A percentile compares a stretch with the other conserved stretches of the same genome.
Evolutionary conservation across 2,113 vertebrate species (phyloP).

Genomic region (Choloepus hoffmanni): DNA sequence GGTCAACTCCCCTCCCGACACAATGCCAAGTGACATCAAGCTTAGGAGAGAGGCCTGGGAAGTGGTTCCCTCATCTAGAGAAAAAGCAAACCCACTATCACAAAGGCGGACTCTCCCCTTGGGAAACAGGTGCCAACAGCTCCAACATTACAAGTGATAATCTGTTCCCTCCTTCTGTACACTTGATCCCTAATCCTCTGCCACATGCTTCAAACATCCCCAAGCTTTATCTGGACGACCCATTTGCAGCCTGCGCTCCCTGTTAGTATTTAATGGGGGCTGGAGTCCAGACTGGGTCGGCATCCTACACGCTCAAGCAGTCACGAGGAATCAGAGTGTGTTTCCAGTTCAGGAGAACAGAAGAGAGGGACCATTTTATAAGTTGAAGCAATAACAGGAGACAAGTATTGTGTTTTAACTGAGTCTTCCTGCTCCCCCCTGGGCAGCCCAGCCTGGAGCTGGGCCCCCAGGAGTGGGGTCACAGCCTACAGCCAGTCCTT

Average conservation of each 20-base stretch:
- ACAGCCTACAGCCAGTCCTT: not conserved
- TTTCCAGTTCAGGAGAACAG: not conserved
- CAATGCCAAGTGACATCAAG: accelerated
- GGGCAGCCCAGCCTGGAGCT: not conserved
- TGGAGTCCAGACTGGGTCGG: not conserved
- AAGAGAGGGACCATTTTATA: not conserved
- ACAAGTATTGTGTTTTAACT: not conserved
- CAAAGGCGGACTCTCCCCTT: not conserved
- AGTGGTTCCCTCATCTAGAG: not conserved
- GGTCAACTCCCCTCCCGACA: not conserved
- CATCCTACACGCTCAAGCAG: not conserved
- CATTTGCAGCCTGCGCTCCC: not conserved
- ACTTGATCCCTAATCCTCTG: not conserved
- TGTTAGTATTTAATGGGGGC: too few relatives aligned
- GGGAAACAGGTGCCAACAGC: not conserved
- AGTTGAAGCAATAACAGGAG: not conserved
- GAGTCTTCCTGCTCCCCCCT: not conserved
- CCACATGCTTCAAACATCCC: not conserved
- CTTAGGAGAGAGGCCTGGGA: not conserved
- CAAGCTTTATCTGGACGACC: not conserved
- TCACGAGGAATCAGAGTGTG: not conserved
- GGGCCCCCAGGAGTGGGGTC: not conserved
- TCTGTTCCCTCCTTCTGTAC: not conserved
- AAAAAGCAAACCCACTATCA: not conserved
- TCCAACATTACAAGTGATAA: not conserved